phyloP scores from a whole-genome alignment of 2,113 vertebrate genomes.

The Columba livia region DNA sequence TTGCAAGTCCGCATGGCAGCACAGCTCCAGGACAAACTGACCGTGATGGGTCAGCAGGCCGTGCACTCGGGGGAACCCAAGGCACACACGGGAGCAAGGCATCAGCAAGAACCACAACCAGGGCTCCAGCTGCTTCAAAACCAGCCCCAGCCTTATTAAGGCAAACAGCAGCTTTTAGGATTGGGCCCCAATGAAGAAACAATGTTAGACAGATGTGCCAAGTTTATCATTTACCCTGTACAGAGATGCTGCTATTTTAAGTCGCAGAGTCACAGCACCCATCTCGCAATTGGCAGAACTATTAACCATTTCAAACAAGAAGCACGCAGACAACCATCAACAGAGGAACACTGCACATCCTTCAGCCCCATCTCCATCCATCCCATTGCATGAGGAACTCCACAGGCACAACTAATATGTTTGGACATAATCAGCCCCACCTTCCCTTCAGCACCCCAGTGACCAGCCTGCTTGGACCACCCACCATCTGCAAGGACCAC shows the following conservation, averaged over 20 bases:
- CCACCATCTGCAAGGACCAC: background rate
- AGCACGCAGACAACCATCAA: background rate
- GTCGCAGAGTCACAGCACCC: constrained; percentile 18
- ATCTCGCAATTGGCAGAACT: background rate
- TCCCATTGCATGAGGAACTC: background rate
- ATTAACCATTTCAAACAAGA: constrained; percentile 4
- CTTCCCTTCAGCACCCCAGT: background rate
- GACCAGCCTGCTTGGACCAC: background rate
- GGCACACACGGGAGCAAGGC: background rate
- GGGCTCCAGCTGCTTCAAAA: background rate
- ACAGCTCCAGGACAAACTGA: background rate
- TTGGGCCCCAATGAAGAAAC: background rate
- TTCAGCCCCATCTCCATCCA: background rate
- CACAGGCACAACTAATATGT: background rate
- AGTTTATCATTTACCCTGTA: constrained; percentile 45
- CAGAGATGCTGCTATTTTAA: constrained; percentile 63
- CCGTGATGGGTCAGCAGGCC: background rate
- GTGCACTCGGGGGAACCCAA: background rate
- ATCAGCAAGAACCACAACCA: background rate
- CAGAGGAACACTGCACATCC: background rate
- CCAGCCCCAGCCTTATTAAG: constrained; percentile 45
- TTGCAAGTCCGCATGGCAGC: background rate
- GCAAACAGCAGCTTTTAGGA: constrained; percentile 42
- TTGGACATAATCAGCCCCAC: background rate
- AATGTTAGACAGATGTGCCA: constrained; percentile 51